These are phyloP conservation scores for Mycteria americana DNA, from an alignment of 2,797 vertebrate genomes.

Conservation along the genomic window DNA sequence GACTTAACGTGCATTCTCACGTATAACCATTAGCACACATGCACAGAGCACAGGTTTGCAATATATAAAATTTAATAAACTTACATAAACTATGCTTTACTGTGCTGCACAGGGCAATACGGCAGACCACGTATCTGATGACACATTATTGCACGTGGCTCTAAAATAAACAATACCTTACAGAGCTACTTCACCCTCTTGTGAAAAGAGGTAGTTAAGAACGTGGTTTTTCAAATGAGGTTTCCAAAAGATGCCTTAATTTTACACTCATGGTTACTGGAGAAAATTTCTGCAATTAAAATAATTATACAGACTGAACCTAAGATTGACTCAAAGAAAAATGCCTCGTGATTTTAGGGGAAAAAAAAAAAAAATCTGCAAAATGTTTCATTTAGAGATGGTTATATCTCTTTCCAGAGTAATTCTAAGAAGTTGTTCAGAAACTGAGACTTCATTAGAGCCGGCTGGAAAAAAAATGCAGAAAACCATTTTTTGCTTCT, in stretches of 20 bases:
- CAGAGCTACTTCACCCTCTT: neutral
- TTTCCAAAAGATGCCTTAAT: neutral
- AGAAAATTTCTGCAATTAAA: conserved; percentile 13
- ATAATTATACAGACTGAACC: neutral
- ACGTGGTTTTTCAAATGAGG: neutral
- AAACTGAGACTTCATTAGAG: neutral
- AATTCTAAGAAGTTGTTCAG: neutral
- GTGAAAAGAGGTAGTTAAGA: neutral
- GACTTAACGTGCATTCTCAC: neutral
- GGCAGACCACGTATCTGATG: neutral
- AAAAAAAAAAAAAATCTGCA: neutral
- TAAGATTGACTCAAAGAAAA: neutral
- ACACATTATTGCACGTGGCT: neutral
- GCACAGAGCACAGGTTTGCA: neutral
- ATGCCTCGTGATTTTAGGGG: neutral
- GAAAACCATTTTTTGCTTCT: neutral
- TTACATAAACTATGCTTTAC: neutral
- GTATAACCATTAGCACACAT: neutral
- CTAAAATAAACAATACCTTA: conserved; percentile 35
- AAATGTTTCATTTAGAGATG: neutral
- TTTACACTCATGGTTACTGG: neutral
- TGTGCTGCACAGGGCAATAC: neutral
- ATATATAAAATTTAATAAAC: neutral
- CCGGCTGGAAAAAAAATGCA: neutral
- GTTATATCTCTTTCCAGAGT: neutral